Evolutionary conservation across 1,140 invertebrate genomes (phyloP).

Genomic region (Phortica variegata): DNA sequence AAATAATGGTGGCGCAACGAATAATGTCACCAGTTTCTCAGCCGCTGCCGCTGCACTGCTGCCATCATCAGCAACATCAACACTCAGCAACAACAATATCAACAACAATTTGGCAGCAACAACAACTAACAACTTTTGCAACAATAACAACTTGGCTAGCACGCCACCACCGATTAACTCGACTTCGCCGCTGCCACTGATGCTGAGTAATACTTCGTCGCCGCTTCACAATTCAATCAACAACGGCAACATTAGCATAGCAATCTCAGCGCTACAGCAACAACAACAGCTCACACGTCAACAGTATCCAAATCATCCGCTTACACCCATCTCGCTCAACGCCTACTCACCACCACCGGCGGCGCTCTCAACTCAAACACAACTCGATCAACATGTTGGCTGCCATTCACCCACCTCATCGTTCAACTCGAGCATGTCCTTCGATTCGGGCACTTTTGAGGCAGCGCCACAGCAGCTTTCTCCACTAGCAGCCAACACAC

Average conservation of each 20-base stretch:
- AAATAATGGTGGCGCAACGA: no score
- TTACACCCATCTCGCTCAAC: conserved; percentile 36
- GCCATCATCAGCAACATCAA: conserved; percentile 61
- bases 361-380: background rate
- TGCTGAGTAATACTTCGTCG: conserved; percentile 59
- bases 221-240: conserved; percentile 21
- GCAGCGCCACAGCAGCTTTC: conserved; percentile 39
- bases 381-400: background rate
- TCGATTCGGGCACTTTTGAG: conserved; percentile 57
- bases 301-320: conserved; percentile 36
- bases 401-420: conserved; percentile 75
- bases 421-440: conserved; percentile 73
- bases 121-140: conserved; percentile 10
- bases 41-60: conserved; percentile 32
- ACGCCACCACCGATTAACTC: conserved; percentile 69
- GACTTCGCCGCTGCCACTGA: conserved; percentile 80
- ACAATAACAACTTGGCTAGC: conserved; percentile 2
- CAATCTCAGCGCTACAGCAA: conserved; percentile 51
- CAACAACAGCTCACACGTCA: conserved; percentile 42
- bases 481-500: conserved; percentile 3
- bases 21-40: conserved; percentile 16
- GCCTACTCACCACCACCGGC: conserved; percentile 16
- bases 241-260: conserved; percentile 12
- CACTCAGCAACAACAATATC: conserved; percentile 35
- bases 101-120: conserved; percentile 26